A percentile compares a stretch with the other conserved stretches of the same genome.
Conservation (phyloP, 2,888 invertebrate species). For the Digitonthophagus gazella region DNA sequence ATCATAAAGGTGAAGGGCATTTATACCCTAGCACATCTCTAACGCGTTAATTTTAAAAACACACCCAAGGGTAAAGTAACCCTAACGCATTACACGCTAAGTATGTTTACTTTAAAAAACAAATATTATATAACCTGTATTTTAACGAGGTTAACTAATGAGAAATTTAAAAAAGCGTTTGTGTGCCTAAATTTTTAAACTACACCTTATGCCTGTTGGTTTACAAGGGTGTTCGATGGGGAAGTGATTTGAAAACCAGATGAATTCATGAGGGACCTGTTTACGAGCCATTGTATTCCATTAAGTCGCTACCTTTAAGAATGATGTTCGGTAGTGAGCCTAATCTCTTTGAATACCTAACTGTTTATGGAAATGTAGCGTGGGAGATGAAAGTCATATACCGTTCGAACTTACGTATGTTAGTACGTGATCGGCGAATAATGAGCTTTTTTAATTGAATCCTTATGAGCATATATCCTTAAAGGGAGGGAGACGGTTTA, state of each 20-base stretch:
- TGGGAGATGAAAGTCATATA: background rate
- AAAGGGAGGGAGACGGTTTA: background rate
- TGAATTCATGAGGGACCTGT: background rate
- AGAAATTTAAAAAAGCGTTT: background rate
- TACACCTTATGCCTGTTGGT: background rate
- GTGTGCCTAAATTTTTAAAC: background rate
- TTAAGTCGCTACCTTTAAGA: background rate
- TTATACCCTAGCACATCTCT: background rate
- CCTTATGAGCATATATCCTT: background rate
- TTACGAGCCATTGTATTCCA: background rate
- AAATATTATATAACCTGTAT: background rate
- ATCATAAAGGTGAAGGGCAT: background rate
- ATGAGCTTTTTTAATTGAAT: background rate
- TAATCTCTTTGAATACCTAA: background rate
- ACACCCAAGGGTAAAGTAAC: background rate
- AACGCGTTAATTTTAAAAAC: background rate
- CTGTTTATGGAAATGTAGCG: background rate
- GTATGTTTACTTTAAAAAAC: background rate
- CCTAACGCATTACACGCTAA: background rate
- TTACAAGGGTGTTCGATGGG: background rate
- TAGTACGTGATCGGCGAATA: background rate
- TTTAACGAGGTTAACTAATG: background rate
- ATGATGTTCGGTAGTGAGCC: background rate
- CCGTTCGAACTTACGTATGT: background rate
- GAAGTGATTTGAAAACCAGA: background rate